Evolutionary conservation across 2,888 invertebrate genomes (phyloP), one percentile per base, ranked within the genome.

Genomic region (Rutpela maculata): DNA sequence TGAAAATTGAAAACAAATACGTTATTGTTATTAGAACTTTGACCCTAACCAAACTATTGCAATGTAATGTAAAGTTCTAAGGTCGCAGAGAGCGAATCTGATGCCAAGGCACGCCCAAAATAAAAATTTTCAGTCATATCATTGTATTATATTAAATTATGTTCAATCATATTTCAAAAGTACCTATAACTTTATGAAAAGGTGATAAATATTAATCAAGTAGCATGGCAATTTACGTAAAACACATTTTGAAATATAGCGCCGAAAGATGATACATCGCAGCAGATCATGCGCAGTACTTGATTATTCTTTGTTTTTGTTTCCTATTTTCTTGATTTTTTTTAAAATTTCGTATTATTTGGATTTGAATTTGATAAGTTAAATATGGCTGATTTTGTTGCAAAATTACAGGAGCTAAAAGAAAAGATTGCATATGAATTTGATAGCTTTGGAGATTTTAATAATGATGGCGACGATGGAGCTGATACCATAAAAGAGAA

Each of bases 381-480:
- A 63, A 63, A 35, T 12, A 77, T 77, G 76, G 73, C 50, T 15
- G 68, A 74, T 12, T 59, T 72, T 62, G 18, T 63, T 19, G 73
- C 15, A 56, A 67, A 74, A n/a, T 69, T 74, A 6, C 73, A 65
- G 43, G 68, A 73, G 31, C 17, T 77, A 15, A 73, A 68, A 63
- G 68, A 73, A 38, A 62, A 73, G 35, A 76, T 76, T 35, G 22
- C 35, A 18, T 17, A 55, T 11, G 55, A 63, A 50, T 67, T 76
- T 19, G 17, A 62, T 22, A 18, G 43, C 17, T 67, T 69, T 9
- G 59, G 60, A 59, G 65, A 63, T 57, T 65, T 65, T 35, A 38
- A 57, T 26, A 59, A 56, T 18, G 12, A 35, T 71, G 56, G 17
- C 1, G 26, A 65, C 15, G 43, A 43, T 26, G 57, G 3, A 62